Percentiles rank a stretch among this genome's conserved stretches.
Conservation (phyloP, 2,113 vertebrate genomes). For the Pterophyllum scalare region DNA sequence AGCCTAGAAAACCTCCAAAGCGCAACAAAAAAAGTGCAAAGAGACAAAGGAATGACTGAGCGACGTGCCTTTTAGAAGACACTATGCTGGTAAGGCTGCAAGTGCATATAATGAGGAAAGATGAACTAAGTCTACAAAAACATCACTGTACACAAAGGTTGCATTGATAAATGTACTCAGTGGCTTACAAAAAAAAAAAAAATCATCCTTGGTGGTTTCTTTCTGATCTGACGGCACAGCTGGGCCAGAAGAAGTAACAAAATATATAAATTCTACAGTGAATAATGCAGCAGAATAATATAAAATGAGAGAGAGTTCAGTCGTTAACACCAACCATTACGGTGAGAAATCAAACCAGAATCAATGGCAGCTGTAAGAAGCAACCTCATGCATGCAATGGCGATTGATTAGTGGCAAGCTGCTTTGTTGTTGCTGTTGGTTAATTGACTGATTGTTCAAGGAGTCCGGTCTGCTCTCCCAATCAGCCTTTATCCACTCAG, state of each 20-base stretch:
- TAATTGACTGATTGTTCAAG: slow-evolving; percentile 52
- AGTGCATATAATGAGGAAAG: not conserved
- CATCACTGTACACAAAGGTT: not conserved
- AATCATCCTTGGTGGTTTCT: not conserved
- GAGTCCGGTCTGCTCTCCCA: slow-evolving; percentile 1
- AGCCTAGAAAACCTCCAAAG: not conserved
- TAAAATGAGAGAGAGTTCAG: not conserved
- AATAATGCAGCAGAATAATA: slow-evolving; percentile 22
- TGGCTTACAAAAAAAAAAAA: not conserved
- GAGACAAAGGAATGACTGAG: not conserved
- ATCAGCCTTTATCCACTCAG: slow-evolving; percentile 43
- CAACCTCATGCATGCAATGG: slow-evolving; percentile 57
- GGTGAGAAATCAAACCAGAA: slow-evolving; percentile 25
- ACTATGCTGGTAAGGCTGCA: not conserved
- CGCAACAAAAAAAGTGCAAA: not conserved
- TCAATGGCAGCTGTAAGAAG: slow-evolving; percentile 36
- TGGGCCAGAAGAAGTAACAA: not conserved
- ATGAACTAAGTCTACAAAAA: not conserved
- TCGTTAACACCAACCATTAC: slow-evolving; percentile 3
- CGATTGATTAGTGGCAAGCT: slow-evolving; percentile 68
- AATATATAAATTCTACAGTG: not conserved
- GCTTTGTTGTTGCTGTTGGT: slow-evolving; percentile 48
- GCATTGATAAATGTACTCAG: not conserved
- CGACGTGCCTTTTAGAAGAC: not conserved
- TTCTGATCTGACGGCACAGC: not conserved